Evolutionary conservation across 2,113 vertebrate genomes (phyloP).

Genomic region (Neopipo cinnamomea): DNA sequence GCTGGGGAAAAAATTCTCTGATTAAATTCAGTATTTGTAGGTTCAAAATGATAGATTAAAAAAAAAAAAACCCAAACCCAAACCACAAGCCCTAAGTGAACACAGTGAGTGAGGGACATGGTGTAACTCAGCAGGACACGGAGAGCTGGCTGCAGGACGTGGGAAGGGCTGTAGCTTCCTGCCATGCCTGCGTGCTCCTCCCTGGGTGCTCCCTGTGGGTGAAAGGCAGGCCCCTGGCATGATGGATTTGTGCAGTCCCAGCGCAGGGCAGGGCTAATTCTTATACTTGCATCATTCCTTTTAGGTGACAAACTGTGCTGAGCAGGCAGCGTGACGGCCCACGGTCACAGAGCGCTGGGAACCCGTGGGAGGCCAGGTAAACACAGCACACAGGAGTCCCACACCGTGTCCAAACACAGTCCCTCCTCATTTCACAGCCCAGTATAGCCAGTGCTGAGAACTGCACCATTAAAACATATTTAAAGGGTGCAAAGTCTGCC

Average conservation of each 20-base stretch:
- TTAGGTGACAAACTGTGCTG: neutral
- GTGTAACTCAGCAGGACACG: accelerated
- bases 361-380: neutral
- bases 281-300: neutral
- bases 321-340: neutral
- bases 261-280: neutral
- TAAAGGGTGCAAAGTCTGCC: neutral
- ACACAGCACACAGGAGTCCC: neutral
- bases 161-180: neutral
- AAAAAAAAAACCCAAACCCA: neutral
- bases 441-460: neutral
- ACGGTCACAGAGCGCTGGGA: neutral
- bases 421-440: neutral
- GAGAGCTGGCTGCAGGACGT: neutral
- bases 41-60: neutral
- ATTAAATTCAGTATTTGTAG: neutral
- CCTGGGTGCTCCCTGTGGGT: neutral
- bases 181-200: accelerated
- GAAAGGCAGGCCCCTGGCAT: neutral
- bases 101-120: accelerated
- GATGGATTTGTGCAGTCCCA: neutral
- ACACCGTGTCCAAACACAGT: neutral
- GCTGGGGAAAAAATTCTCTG: neutral
- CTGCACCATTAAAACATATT: neutral
- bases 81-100: neutral